Base-by-base conservation (phyloP, 2,113 vertebrate genomes). In the Anolis carolinensis region DNA sequence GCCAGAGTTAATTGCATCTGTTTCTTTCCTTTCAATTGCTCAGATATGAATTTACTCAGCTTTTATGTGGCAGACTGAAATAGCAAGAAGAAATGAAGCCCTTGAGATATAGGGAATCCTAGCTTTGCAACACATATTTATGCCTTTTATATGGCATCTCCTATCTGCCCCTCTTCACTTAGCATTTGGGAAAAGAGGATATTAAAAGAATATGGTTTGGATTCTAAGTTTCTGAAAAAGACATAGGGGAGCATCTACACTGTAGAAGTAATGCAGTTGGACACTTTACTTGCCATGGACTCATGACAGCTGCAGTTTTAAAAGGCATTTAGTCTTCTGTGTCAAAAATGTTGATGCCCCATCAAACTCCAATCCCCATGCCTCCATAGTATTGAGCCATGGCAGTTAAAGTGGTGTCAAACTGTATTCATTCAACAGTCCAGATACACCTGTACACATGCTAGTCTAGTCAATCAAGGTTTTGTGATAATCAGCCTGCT, bases 61-160 rank as follows among this genome's bases (percentile, higher is more conserved):
- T 86, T 62, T 80, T 73, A 48, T 59, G 39, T 34, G 20, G 52
- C 16, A 63, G 55, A 11, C 52, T 39, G 36, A 62, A 62, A 27
- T 44, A 80, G 77, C 18, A 79, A 62, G 67, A 32, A 16, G 52
- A 86, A 86, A 79, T 44, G 76, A 72, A 80, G 27, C 68, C 77
- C 52, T 23, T 63, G 78, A 86, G 68, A 44, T 21, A 25, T n/a
- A 32, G 55, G 68, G 67, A 72, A 44, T 80, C 68, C 36, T 86
- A 80, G 80, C 55, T 48, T 59, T 71, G 34, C 36, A 63, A 72
- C 21, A 86, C 30, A 62, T 63, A 72, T 50, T 48, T 32, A 48
- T 34, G 65, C 32, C 72, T 72, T 79, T 72, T 86, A 86, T 86
- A 72, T n/a, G 59, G 48, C 65, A 79, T 55, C 48, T 78, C 75